Evolutionary conservation across 2,888 invertebrate genomes (phyloP), one percentile per base, ranked within the genome.

Genomic region (Pollenia griseotomentosa): DNA sequence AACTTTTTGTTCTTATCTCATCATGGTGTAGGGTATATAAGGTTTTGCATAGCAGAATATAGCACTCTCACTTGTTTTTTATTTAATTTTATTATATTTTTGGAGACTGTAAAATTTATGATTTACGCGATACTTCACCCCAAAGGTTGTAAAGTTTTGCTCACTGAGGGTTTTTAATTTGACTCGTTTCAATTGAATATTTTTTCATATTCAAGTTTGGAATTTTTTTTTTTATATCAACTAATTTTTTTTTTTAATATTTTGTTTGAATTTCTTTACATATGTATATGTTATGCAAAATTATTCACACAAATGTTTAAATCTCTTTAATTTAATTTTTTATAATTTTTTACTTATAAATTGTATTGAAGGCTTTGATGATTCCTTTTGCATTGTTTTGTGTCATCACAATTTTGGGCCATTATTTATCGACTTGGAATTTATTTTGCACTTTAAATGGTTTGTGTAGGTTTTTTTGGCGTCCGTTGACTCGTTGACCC

Each of bases 71-170:
- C n/a, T n/a, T n/a, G n/a, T 9, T 14, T 19, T 5, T 57, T 48
- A 82, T 19, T 63, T 16, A 68, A 7, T 57, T 19, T 23, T 33
- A 51, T 19, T 9, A n/a, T 19, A 8, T n/a, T 40, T 63, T 16
- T 16, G 42, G 16, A 7, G 16, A 46, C 2, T 73, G 12, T 16
- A 57, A 53, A 71, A 63, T 81, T 51, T 81, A 81, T 81, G 85
- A 81, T 77, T 81, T 71, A 81, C 11, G 53, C 55, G 85, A 70
- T 85, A 40, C 77, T 77, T 85, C 59, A 85, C 71, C 81, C 65
- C 55, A 42, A 0, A 0, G 6, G 48, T 11, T 44, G 33, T 23
- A 63, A 68, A 68, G 44, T 33, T 66, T 51, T 11, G 12, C 1
- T 11, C 10, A 48, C 53, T 59, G 73, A 70, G 68, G 10, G 70